phyloP scores from a whole-genome alignment of 2,888 invertebrate genomes.

The Caenorhabditis zanzibari region DNA sequence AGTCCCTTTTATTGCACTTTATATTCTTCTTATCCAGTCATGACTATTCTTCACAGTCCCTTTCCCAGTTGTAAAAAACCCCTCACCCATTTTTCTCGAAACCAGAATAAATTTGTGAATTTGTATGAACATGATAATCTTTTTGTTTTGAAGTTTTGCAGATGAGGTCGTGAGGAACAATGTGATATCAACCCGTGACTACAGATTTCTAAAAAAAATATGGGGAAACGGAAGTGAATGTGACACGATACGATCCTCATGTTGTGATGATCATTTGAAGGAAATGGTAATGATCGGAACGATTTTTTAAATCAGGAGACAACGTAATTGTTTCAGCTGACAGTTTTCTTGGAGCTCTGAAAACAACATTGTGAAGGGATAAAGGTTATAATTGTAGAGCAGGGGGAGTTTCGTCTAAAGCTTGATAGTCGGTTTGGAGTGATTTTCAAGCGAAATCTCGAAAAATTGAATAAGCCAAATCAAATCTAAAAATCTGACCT shows the following conservation, averaged over 20 bases:
- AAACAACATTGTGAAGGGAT: no score
- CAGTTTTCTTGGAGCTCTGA: no score
- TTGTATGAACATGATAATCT: slow-evolving; percentile 14
- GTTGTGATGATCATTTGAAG: slow-evolving; percentile 11
- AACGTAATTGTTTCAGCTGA: no score
- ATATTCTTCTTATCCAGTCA: not conserved
- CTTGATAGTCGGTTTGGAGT: no score
- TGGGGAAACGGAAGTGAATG: slow-evolving; percentile 5
- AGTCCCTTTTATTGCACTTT: slow-evolving; percentile 21
- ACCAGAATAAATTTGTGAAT: slow-evolving; percentile 26
- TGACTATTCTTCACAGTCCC: not conserved
- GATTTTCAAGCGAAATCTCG: no score
- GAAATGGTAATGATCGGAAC: slow-evolving; percentile 8
- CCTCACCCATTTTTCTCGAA: not conserved
- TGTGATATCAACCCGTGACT: slow-evolving; percentile 21
- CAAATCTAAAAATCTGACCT: no score
- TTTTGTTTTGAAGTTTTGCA: slow-evolving; percentile 20
- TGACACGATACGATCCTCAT: slow-evolving; percentile 18
- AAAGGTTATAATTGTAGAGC: no score
- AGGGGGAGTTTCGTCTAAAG: no score
- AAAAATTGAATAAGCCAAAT: no score
- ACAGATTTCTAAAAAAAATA: slow-evolving; percentile 2
- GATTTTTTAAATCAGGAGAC: not conserved
- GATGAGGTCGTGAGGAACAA: not conserved
- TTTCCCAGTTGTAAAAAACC: not conserved